Evolutionary conservation across 2,888 invertebrate species (phyloP).

Genomic region (Keiferia lycopersicella): DNA sequence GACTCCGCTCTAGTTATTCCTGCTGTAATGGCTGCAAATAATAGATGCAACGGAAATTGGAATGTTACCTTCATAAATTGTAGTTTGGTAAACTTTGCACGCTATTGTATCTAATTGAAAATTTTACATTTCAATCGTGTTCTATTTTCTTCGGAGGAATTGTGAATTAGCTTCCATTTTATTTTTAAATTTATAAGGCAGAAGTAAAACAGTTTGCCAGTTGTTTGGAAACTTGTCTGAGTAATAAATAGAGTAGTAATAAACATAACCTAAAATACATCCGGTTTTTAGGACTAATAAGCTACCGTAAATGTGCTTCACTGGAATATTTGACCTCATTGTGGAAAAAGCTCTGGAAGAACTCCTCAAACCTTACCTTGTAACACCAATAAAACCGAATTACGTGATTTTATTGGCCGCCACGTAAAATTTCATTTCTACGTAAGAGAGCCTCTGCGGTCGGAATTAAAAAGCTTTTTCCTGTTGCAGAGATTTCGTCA

Average conservation of each 20-base stretch:
- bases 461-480: constrained; percentile 70
- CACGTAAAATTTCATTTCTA: constrained; percentile 30
- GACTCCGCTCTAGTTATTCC: constrained; percentile 7
- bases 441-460: constrained; percentile 46
- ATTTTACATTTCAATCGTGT: constrained; percentile 8
- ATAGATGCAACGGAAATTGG: constrained; percentile 3
- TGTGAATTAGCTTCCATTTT: neutral
- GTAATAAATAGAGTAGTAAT: no score
- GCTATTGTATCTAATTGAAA: neutral
- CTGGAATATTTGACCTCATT: no score
- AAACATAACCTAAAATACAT: no score
- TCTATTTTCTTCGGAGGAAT: neutral
- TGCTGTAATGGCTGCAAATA: neutral
- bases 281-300: no score
- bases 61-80: constrained; percentile 10
- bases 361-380: constrained; percentile 1
- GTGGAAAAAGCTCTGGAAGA: no score
- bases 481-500: constrained; percentile 68
- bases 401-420: constrained; percentile 27
- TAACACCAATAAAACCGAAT: constrained; percentile 20
- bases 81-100: constrained; percentile 1
- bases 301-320: no score
- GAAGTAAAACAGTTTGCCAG: no score
- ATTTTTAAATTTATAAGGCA: neutral
- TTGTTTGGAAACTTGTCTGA: no score